A percentile compares a stretch with the other conserved stretches of the same genome.
phyloP scores from a whole-genome alignment of 2,113 vertebrate species.

The Pagrus major region DNA sequence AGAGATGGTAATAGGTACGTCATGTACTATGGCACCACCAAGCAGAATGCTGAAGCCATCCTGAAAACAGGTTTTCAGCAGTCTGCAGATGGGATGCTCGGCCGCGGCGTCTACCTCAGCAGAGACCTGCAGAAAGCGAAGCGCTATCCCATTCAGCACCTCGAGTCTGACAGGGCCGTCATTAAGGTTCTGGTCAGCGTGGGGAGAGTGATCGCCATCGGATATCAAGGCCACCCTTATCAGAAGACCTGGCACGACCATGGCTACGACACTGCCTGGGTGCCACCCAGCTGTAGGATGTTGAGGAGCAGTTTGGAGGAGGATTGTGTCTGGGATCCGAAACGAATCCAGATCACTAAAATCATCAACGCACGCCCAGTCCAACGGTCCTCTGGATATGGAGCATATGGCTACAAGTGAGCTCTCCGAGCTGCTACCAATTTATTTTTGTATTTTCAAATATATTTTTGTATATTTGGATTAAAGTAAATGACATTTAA shows the following conservation, averaged over 20 bases:
- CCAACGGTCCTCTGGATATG: rapidly evolving
- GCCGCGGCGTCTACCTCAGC: slow-evolving; percentile 78
- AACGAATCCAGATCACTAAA: neutral
- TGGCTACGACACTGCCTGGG: slow-evolving; percentile 62
- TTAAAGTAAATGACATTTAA: neutral
- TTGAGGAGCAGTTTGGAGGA: slow-evolving; percentile 76
- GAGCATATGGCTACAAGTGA: neutral
- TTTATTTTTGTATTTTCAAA: slow-evolving; percentile 6
- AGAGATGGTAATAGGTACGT: neutral
- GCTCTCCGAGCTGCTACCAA: neutral
- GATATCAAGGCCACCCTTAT: slow-evolving; percentile 29
- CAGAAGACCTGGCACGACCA: slow-evolving; percentile 57
- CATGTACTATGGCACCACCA: slow-evolving; percentile 84
- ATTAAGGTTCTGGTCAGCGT: slow-evolving; percentile 42
- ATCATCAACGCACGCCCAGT: slow-evolving; percentile 6
- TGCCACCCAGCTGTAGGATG: slow-evolving; percentile 70
- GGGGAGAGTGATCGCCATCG: slow-evolving; percentile 67
- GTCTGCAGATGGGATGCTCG: slow-evolving; percentile 73
- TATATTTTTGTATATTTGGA: slow-evolving; percentile 38
- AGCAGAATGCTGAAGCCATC: neutral
- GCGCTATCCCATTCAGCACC: slow-evolving; percentile 42
- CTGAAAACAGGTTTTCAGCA: rapidly evolving
- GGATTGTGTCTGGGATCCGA: slow-evolving; percentile 77
- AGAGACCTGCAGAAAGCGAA: slow-evolving; percentile 73
- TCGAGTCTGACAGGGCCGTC: slow-evolving; percentile 3